These are phyloP conservation scores for Papilio dardanus DNA, from an alignment of 1,140 invertebrate genomes.

Conservation along the genomic window DNA sequence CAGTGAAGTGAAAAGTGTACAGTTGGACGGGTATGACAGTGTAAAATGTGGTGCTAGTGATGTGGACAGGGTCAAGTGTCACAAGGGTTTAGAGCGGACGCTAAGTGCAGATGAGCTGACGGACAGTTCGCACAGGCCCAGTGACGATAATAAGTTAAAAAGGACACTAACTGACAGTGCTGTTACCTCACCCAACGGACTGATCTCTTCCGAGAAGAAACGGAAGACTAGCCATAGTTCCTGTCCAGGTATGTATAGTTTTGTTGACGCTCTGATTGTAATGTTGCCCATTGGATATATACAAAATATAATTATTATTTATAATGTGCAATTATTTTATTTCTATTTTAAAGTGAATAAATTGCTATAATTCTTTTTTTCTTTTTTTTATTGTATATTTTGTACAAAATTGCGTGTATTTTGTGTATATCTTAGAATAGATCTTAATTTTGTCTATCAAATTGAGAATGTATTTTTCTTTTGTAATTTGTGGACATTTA, in stretches of 20 bases:
- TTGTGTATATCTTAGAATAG: too few relatives aligned
- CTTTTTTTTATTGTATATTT: background rate
- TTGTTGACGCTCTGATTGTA: conserved; percentile 30
- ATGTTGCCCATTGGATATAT: background rate
- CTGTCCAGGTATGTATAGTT: conserved; percentile 70
- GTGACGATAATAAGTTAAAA: conserved; percentile 72
- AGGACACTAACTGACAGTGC: conserved; percentile 70
- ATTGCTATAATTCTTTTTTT: too few relatives aligned
- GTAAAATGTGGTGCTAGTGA: conserved; percentile 72
- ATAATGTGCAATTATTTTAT: too few relatives aligned
- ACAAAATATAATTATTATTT: conserved; percentile 21
- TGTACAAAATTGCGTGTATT: too few relatives aligned
- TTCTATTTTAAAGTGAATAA: too few relatives aligned
- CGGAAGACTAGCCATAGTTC: conserved; percentile 81
- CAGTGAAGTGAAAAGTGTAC: conserved; percentile 71
- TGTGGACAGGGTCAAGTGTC: conserved; percentile 69
- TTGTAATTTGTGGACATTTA: too few relatives aligned
- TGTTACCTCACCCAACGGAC: conserved; percentile 75
- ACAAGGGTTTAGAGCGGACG: conserved; percentile 70
- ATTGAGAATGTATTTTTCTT: too few relatives aligned
- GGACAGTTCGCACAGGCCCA: conserved; percentile 38
- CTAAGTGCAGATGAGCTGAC: conserved; percentile 62
- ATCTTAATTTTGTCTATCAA: background rate
- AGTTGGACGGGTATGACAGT: conserved; percentile 61
- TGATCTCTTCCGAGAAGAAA: conserved; percentile 81